Evolutionary conservation across 2,888 invertebrate genomes (phyloP).

Genomic region (Tachina grossa): DNA sequence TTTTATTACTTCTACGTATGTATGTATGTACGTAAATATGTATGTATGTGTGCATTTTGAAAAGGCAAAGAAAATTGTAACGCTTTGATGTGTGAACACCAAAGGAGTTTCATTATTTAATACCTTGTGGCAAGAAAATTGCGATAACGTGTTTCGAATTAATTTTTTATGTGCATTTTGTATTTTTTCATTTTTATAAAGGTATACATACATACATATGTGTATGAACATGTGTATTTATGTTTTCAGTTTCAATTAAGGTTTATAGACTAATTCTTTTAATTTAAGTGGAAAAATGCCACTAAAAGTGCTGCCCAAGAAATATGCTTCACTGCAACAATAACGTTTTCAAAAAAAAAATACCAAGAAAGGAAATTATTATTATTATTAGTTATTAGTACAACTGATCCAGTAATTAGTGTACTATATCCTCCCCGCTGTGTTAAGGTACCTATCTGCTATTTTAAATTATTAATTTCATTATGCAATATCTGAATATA

Average conservation of each 20-base stretch:
- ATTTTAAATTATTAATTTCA: too few species aligned
- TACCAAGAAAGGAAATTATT: too few species aligned
- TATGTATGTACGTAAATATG: not conserved
- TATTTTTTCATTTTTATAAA: conserved; percentile 10
- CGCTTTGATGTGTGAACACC: conserved; percentile 73
- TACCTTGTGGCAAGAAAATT: conserved; percentile 76
- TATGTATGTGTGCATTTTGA: not conserved
- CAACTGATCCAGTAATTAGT: too few species aligned
- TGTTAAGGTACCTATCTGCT: too few species aligned
- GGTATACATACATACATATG: too few species aligned
- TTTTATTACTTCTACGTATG: conserved; percentile 10
- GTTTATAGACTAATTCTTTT: conserved; percentile 24
- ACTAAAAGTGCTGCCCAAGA: conserved; percentile 6
- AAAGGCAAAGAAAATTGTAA: conserved; percentile 69
- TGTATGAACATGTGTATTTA: not conserved
- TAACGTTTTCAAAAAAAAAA: too few species aligned
- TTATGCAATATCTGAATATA: too few species aligned
- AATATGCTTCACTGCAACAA: not conserved
- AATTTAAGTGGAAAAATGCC: conserved; percentile 17
- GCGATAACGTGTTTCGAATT: conserved; percentile 81
- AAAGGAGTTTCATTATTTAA: conserved; percentile 68
- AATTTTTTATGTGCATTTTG: conserved; percentile 75
- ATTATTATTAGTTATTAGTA: too few species aligned
- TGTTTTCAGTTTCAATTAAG: conserved; percentile 42
- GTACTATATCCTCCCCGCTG: too few species aligned